phyloP scores from a whole-genome alignment of 2,888 invertebrate species.

The Latrodectus elegans region DNA sequence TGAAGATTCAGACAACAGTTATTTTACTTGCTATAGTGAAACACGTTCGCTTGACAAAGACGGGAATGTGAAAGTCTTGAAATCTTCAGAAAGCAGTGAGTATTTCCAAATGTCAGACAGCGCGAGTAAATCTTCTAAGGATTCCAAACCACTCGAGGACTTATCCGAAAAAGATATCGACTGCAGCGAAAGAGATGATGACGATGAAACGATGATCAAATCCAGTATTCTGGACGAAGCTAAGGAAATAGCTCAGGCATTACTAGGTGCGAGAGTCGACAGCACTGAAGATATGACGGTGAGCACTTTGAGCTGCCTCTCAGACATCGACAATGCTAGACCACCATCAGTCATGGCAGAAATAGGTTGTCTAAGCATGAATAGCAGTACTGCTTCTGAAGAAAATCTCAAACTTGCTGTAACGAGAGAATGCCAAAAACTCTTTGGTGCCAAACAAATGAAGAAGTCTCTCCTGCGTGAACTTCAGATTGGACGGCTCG shows the following conservation, averaged over 20 bases:
- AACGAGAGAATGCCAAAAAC: conserved; percentile 40
- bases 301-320: conserved; percentile 63
- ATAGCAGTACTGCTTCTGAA: conserved; percentile 67
- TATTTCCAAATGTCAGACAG: not conserved
- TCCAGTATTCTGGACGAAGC: conserved; percentile 61
- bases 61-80: not conserved
- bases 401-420: conserved; percentile 34
- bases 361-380: conserved; percentile 75
- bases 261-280: conserved; percentile 75
- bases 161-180: conserved; percentile 54
- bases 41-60: not conserved
- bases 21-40: not conserved
- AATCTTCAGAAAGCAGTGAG: not conserved
- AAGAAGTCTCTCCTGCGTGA: conserved; percentile 52
- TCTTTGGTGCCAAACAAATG: not conserved
- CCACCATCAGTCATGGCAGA: conserved; percentile 87
- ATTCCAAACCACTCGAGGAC: not conserved
- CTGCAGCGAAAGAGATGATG: conserved; percentile 27
- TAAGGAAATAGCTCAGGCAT: conserved; percentile 68
- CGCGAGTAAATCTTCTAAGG: not conserved
- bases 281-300: conserved; percentile 67
- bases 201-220: conserved; percentile 26
- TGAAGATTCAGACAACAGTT: conserved; percentile 3
- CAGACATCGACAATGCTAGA: conserved; percentile 81
- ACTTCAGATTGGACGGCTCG: conserved; percentile 49